A percentile compares a stretch with the other conserved stretches of the same genome.
Evolutionary conservation across 2,797 vertebrate genomes (phyloP).

Genomic region (Bradypodion pumilum): DNA sequence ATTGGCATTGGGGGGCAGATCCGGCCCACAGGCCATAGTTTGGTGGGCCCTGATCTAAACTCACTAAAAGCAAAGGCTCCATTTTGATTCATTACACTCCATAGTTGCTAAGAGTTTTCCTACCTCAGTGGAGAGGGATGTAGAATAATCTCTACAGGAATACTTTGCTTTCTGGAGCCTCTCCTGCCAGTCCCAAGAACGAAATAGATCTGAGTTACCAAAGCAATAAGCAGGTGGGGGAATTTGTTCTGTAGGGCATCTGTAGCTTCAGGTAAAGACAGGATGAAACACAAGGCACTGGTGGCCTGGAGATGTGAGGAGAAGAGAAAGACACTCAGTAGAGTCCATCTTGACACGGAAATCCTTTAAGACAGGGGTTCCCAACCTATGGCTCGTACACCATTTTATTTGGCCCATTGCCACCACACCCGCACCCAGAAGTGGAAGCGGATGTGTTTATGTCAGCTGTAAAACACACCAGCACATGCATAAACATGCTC

Average conservation of each 20-base stretch:
- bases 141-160: accelerated
- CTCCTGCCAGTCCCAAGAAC: neutral
- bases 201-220: neutral
- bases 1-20: too few relatives aligned
- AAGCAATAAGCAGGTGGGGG: neutral
- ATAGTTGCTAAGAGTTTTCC: neutral
- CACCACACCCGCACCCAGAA: too few relatives aligned
- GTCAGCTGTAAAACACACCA: too few relatives aligned
- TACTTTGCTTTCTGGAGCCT: neutral
- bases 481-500: too few relatives aligned
- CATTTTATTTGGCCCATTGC: too few relatives aligned
- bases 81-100: too few relatives aligned
- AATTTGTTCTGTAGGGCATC: neutral
- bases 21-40: too few relatives aligned
- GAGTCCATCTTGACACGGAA: neutral
- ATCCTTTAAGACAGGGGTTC: too few relatives aligned
- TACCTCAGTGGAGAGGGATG: neutral
- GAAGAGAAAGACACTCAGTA: neutral
- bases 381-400: too few relatives aligned
- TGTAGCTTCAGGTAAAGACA: neutral
- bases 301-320: neutral
- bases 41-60: too few relatives aligned
- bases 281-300: conserved; percentile 7
- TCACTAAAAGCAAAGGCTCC: too few relatives aligned
- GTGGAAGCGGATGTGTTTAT: too few relatives aligned